Percentiles rank a stretch among this genome's conserved stretches.
Conservation (phyloP, 2,113 vertebrate species). For the Calcarius ornatus region DNA sequence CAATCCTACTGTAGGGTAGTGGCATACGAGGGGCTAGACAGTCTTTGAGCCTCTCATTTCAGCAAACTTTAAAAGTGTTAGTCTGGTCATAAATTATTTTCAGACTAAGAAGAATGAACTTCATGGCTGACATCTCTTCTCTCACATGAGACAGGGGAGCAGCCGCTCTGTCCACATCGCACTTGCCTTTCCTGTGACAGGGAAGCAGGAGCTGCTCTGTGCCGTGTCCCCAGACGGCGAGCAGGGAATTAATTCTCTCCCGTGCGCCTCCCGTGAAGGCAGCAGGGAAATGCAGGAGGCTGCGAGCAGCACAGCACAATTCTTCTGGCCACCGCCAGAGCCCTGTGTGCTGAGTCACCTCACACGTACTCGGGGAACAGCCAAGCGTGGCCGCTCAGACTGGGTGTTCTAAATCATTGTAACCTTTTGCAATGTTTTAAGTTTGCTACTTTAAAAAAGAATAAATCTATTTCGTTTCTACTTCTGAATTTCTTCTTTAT, state of each 20-base stretch:
- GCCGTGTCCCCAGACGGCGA: neutral
- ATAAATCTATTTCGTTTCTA: slow-evolving; percentile 17
- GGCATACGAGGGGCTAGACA: neutral
- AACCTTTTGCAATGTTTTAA: slow-evolving; percentile 64
- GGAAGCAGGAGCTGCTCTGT: neutral
- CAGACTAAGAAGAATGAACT: neutral
- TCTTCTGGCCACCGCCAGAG: neutral
- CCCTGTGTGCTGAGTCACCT: slow-evolving; percentile 40
- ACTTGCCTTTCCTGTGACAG: neutral
- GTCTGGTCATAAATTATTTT: neutral
- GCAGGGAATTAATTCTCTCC: neutral
- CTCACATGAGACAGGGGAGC: neutral
- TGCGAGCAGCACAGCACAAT: neutral
- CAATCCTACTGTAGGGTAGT: neutral
- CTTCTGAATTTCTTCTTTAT: slow-evolving; percentile 43
- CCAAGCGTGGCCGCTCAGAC: slow-evolving; percentile 48
- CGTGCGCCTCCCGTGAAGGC: neutral
- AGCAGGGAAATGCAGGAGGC: neutral
- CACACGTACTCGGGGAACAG: slow-evolving; percentile 51
- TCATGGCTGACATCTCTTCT: neutral
- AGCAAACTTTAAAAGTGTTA: neutral
- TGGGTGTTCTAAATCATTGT: slow-evolving; percentile 65
- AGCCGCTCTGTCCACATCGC: neutral
- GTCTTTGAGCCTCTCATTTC: neutral
- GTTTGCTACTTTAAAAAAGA: slow-evolving; percentile 45